Percentiles rank a stretch among this genome's conserved stretches.
phyloP scores from a whole-genome alignment of 2,797 vertebrate genomes.

The Sebastes miniatus region DNA sequence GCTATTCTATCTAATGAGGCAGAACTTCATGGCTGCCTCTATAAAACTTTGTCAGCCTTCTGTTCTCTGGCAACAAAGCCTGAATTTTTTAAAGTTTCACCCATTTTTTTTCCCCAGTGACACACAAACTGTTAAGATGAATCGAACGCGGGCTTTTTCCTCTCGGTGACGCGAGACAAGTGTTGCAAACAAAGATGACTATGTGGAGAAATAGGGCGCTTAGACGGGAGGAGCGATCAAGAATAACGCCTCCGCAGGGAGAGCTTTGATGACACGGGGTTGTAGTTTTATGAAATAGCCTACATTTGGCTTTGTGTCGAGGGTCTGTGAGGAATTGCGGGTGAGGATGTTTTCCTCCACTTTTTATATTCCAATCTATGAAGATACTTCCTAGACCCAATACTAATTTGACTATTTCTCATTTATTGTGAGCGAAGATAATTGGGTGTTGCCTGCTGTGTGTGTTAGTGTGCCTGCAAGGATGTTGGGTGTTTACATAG shows the following conservation, averaged over 20 bases:
- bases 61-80: constrained; percentile 80
- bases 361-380: constrained; percentile 50
- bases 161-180: constrained; percentile 65
- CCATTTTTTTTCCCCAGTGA: constrained; percentile 48
- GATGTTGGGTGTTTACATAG: constrained; percentile 51
- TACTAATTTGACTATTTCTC: constrained; percentile 72
- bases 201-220: constrained; percentile 77
- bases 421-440: constrained; percentile 73
- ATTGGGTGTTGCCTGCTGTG: constrained; percentile 72
- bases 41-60: constrained; percentile 80
- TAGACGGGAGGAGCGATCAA: constrained; percentile 70
- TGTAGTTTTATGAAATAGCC: constrained; percentile 79
- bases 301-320: constrained; percentile 76
- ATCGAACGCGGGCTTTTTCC: constrained; percentile 60
- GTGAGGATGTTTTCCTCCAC: constrained; percentile 57
- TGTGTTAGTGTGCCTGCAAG: constrained; percentile 54
- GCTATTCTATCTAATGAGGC: constrained; percentile 81
- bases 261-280: constrained; percentile 74
- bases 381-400: constrained; percentile 44
- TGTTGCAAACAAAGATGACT: constrained; percentile 74
- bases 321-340: constrained; percentile 67
- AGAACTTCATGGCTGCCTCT: constrained; percentile 78
- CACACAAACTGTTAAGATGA: constrained; percentile 74
- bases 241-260: constrained; percentile 74
- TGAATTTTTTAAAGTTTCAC: constrained; percentile 68